Conservation (phyloP, 2,113 vertebrate genomes). For the Steatornis caripensis region DNA sequence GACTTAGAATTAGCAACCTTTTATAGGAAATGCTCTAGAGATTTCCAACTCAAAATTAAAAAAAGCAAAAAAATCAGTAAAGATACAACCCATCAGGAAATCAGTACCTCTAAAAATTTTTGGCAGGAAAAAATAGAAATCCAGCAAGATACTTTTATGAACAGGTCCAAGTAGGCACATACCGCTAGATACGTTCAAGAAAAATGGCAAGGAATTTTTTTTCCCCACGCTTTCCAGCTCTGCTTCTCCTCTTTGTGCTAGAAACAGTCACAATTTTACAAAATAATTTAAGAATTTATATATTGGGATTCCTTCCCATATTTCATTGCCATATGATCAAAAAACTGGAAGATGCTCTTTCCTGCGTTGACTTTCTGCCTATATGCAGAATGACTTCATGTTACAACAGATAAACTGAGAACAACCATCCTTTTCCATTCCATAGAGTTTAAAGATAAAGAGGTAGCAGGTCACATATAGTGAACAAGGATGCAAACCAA, state of each 20-base stretch:
- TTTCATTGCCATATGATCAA: not conserved
- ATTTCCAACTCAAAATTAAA: not conserved
- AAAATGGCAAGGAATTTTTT: not conserved
- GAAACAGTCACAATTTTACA: not conserved
- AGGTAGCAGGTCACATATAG: not conserved
- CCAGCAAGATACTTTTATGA: not conserved
- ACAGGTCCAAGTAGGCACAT: not conserved
- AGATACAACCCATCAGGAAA: accelerated
- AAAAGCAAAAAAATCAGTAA: not conserved
- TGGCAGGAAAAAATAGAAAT: not conserved
- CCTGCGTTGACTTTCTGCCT: not conserved
- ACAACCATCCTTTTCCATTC: not conserved
- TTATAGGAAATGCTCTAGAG: not conserved
- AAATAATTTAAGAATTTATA: not conserved
- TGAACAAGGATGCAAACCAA: not conserved
- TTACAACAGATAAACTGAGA: not conserved
- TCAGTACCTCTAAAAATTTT: not conserved
- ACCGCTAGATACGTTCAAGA: not conserved
- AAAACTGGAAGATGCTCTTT: not conserved
- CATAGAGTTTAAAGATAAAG: not conserved
- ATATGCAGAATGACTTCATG: not conserved
- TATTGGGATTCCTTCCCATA: not conserved
- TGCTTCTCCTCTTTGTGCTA: not conserved
- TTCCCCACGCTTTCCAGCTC: not conserved
- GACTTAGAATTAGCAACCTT: not conserved